Conservation (phyloP, 2,797 vertebrate genomes). For the Pempheris klunzingeri region DNA sequence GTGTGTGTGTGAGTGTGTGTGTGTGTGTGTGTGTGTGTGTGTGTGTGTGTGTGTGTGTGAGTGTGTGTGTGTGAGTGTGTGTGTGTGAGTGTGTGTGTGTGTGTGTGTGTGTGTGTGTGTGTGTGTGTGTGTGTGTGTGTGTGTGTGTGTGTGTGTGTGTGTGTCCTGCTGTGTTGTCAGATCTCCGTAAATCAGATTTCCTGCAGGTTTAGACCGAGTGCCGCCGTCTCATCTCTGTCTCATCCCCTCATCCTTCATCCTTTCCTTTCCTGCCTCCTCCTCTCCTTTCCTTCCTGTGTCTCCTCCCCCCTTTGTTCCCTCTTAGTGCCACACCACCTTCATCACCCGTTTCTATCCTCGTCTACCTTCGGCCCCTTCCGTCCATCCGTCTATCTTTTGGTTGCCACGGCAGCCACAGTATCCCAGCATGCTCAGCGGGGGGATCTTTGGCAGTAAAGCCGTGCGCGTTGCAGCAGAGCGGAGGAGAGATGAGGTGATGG, state of each 20-base stretch:
- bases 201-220: slow-evolving; percentile 58
- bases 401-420: slow-evolving; percentile 45
- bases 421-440: slow-evolving; percentile 37
- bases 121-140: slow-evolving; percentile 21
- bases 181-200: slow-evolving; percentile 64
- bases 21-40: slow-evolving; percentile 30
- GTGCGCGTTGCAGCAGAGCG: neutral
- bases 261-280: neutral
- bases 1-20: slow-evolving; percentile 32
- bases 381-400: neutral
- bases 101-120: slow-evolving; percentile 34
- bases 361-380: neutral
- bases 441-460: slow-evolving; percentile 6
- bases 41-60: slow-evolving; percentile 36
- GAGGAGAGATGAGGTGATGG: neutral
- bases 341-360: too few relatives aligned
- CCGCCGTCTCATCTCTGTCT: slow-evolving; percentile 63
- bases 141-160: slow-evolving; percentile 31
- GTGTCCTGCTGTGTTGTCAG: slow-evolving; percentile 45
- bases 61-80: slow-evolving; percentile 32
- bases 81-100: slow-evolving; percentile 33
- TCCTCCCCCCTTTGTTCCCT: too few relatives aligned
- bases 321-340: too few relatives aligned
- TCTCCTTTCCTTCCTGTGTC: neutral
- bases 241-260: slow-evolving; percentile 48